Evolutionary conservation across 2,888 invertebrate genomes (phyloP).

Genomic region (Dolomedes plantarius): DNA sequence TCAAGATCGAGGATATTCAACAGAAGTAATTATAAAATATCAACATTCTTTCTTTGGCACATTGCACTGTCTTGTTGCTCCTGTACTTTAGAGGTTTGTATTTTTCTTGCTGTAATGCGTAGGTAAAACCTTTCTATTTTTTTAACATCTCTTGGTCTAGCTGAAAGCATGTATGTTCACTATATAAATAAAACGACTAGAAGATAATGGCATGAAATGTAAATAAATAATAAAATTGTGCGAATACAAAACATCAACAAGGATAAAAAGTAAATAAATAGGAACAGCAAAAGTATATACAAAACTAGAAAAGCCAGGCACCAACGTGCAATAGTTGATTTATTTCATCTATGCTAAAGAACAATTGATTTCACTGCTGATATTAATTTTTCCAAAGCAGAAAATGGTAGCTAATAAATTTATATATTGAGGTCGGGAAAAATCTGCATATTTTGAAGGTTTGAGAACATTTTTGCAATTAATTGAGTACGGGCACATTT

Average conservation of each 20-base stretch:
- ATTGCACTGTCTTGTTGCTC: conserved; percentile 13
- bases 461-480: too few species aligned
- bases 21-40: not conserved
- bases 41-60: conserved; percentile 16
- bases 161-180: not conserved
- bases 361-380: not conserved
- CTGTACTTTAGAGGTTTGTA: not conserved
- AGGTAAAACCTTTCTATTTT: not conserved
- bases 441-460: too few species aligned
- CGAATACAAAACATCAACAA: not conserved
- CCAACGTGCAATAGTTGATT: not conserved
- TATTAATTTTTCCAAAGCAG: not conserved
- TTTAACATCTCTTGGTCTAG: not conserved
- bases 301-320: conserved; percentile 8
- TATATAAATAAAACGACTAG: not conserved
- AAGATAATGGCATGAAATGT: not conserved
- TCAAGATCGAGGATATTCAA: too few species aligned
- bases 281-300: conserved; percentile 18
- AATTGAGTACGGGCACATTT: too few species aligned
- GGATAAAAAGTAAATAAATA: conserved; percentile 17
- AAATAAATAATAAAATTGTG: conserved; percentile 11
- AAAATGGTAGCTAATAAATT: not conserved
- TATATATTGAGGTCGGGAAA: too few species aligned
- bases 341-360: conserved; percentile 1
- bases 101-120: not conserved